These are phyloP conservation scores for Aleiodes sp. DNA, from an alignment of 1,140 invertebrate species.

Conservation along the genomic window DNA sequence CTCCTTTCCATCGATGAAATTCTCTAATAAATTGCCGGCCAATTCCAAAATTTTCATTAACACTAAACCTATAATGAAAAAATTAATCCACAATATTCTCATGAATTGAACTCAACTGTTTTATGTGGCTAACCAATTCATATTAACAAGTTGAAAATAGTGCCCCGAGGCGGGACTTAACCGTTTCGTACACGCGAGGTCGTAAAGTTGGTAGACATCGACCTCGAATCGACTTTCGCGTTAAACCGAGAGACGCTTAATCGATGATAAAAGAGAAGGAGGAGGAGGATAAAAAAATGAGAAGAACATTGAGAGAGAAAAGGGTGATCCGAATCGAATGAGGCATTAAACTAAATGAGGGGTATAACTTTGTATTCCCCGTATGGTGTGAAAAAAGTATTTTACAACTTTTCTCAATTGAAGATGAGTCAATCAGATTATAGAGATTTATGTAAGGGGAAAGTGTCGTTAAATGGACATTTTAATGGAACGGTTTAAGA, in stretches of 20 bases:
- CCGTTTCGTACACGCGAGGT: constrained; percentile 24
- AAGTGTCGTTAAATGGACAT: no score
- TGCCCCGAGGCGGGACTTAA: constrained; percentile 6
- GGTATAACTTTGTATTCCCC: no score
- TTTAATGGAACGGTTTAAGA: no score
- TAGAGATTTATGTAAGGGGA: no score
- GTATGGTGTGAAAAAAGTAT: background rate
- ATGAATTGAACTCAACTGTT: constrained; percentile 1
- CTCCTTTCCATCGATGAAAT: no score
- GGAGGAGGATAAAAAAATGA: no score
- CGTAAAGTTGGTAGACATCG: constrained; percentile 12
- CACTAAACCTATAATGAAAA: background rate
- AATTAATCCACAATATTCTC: background rate
- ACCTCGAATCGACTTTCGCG: constrained; percentile 26
- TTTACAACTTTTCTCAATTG: background rate
- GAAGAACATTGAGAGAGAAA: no score
- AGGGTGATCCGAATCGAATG: background rate
- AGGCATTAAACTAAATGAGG: background rate
- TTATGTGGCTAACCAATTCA: background rate
- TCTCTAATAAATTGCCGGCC: no score
- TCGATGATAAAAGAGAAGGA: constrained; percentile 4
- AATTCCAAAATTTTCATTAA: no score
- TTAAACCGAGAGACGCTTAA: constrained; percentile 15
- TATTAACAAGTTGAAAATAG: constrained; percentile 18
- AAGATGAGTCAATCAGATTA: no score